Percentiles rank a stretch among this genome's conserved stretches.
Conservation (phyloP, 2,888 invertebrate species). For the Eupithecia dodoneata region DNA sequence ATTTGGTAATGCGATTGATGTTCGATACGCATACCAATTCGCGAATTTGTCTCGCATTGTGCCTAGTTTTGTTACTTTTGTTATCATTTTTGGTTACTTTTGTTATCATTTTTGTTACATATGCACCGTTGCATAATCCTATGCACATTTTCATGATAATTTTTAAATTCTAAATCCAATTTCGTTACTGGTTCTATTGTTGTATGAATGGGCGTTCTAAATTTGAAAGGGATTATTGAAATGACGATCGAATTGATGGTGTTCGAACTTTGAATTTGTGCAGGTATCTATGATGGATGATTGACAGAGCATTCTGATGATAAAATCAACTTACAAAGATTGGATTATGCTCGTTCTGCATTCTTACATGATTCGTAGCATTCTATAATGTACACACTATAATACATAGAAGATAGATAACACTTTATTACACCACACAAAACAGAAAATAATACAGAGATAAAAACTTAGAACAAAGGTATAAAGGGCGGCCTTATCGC, state of each 20-base stretch:
- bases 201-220: slow-evolving; percentile 42
- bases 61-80: slow-evolving; percentile 55
- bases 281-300: slow-evolving; percentile 18
- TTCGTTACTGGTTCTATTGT: slow-evolving; percentile 49
- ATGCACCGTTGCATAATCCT: slow-evolving; percentile 65
- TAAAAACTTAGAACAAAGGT: too few relatives aligned
- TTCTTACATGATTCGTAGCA: neutral
- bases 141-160: slow-evolving; percentile 75
- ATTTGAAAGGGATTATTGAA: slow-evolving; percentile 31
- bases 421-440: too few relatives aligned
- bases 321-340: slow-evolving; percentile 6
- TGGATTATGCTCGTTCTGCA: neutral
- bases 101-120: slow-evolving; percentile 24
- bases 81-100: slow-evolving; percentile 51
- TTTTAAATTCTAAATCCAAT: slow-evolving; percentile 45
- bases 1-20: slow-evolving; percentile 74
- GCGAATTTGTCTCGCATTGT: slow-evolving; percentile 75
- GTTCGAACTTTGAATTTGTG: slow-evolving; percentile 18
- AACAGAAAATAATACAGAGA: too few relatives aligned
- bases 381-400: too few relatives aligned
- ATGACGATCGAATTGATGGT: slow-evolving; percentile 22
- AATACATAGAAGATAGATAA: too few relatives aligned
- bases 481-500: too few relatives aligned
- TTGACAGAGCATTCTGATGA: slow-evolving; percentile 20
- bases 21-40: slow-evolving; percentile 68